Evolutionary conservation across 1,140 invertebrate genomes (phyloP), one percentile per base, ranked within the genome.

Genomic region (Proctacanthus coquilletti): DNA sequence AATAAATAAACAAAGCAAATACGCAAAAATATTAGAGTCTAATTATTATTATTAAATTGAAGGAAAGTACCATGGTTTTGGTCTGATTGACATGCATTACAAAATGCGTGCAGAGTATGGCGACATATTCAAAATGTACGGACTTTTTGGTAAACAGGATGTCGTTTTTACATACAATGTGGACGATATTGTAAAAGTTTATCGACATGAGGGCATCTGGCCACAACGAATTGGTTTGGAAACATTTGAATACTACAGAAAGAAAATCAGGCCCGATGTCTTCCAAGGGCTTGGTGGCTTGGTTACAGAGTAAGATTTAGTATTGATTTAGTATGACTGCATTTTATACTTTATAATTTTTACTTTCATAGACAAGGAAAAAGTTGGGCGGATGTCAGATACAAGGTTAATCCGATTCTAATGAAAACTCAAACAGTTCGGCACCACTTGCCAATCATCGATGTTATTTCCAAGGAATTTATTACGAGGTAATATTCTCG

Each of bases 361-460:
- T n/a, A n/a, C n/a, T n/a, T n/a, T n/a, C n/a, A n/a, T 9, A 54
- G 50, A 19, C 49, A 56, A 23, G 52, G 52, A 0, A 46, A 55
- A 14, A 34, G 33, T 4, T 55, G 52, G 52, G 45, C 41, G 1
- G 48, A 55, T 6, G 44, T 52, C 31, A 42, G 52, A 15, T 55
- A 51, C 21, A 55, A 51, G 18, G 52, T 55, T 1, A 55, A 51
- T 43, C 52, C 52, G 1, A 49, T 55, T 30, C 30, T 55, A 3
- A 45, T 55, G 52, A 55, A 51, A 13, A 38, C 52, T n/a, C 47
- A 50, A 18, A 55, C 49, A 37, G 52, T 55, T 2, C 20, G 49
- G 0, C 50, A 48, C 21, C 51, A 45, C 36, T 27, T 55, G 11
- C 44, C 48, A 1, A 43, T 51, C 25, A 35, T 55, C 0, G 52